A percentile compares a stretch with the other conserved stretches of the same genome.
These are phyloP conservation scores for Globodera ellingtonae DNA, from an alignment of 1,140 invertebrate species.

Conservation along the genomic window DNA sequence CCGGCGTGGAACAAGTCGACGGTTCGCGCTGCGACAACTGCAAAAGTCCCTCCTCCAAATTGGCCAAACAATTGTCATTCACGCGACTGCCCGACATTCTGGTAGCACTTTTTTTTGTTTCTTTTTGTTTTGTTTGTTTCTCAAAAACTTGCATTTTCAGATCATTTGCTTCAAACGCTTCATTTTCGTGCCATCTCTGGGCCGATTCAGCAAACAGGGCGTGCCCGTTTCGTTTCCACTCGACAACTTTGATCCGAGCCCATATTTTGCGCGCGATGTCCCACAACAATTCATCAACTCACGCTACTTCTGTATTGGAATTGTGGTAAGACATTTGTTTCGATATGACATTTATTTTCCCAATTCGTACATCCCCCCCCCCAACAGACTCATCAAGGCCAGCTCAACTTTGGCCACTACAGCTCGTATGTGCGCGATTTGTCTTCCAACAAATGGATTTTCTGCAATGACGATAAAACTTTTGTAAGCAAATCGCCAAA, in stretches of 20 bases:
- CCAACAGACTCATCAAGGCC: constrained; percentile 24
- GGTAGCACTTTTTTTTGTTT: neutral
- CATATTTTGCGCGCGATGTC: constrained; percentile 72
- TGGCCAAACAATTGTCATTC: constrained; percentile 21
- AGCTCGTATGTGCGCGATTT: constrained; percentile 19
- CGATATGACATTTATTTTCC: neutral
- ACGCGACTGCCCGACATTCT: constrained; percentile 20
- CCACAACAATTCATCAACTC: constrained; percentile 60
- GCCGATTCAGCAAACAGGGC: constrained; percentile 86
- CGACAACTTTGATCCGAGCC: constrained; percentile 79
- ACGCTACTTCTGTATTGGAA: constrained; percentile 17
- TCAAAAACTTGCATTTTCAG: constrained; percentile 67
- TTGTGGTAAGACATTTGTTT: constrained; percentile 23
- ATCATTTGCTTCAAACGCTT: constrained; percentile 86
- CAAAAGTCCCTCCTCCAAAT: neutral
- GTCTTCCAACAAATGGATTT: constrained; percentile 21
- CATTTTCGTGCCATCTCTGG: constrained; percentile 72
- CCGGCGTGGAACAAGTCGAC: neutral
- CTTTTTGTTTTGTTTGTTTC: too few species aligned
- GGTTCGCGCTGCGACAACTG: constrained; percentile 24
- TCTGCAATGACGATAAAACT: constrained; percentile 27
- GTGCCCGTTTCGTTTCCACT: constrained; percentile 86
- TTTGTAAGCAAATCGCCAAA: neutral
- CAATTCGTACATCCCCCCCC: neutral
- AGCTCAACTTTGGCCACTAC: constrained; percentile 31